A percentile compares a stretch with the other conserved stretches of the same genome.
Evolutionary conservation across 1,140 invertebrate genomes (phyloP).

Genomic region (Triops longicaudatus): DNA sequence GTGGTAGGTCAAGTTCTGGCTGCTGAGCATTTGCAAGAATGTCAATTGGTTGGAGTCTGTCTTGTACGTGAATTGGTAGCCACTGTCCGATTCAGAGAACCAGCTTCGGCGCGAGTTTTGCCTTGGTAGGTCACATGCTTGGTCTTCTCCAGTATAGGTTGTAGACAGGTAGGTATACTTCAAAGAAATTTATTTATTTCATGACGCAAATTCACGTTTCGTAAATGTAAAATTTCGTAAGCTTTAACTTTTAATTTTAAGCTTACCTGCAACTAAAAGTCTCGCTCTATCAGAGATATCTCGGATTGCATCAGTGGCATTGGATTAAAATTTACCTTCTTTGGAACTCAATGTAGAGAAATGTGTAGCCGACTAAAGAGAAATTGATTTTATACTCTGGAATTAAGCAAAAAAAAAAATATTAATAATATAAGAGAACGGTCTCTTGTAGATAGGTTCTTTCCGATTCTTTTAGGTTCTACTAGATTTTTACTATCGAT

Average conservation of each 20-base stretch:
- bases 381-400: neutral
- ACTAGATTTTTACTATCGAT: no score
- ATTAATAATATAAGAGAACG: no score
- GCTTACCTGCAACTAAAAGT: slow-evolving; percentile 71
- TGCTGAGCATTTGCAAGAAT: slow-evolving; percentile 69
- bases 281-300: slow-evolving; percentile 82
- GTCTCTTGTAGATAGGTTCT: no score
- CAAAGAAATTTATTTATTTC: no score
- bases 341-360: slow-evolving; percentile 27
- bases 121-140: slow-evolving; percentile 50
- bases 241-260: slow-evolving; percentile 13
- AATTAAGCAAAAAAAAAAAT: neutral
- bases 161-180: slow-evolving; percentile 71
- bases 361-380: slow-evolving; percentile 17
- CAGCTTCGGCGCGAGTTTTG: slow-evolving; percentile 51
- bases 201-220: neutral
- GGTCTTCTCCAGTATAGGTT: slow-evolving; percentile 57
- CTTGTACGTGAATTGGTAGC: slow-evolving; percentile 74
- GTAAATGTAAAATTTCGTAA: no score
- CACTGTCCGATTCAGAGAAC: slow-evolving; percentile 59
- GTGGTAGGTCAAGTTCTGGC: slow-evolving; percentile 78
- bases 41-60: slow-evolving; percentile 70
- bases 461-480: no score
- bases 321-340: slow-evolving; percentile 53
- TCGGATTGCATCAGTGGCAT: slow-evolving; percentile 63